Evolutionary conservation across 2,797 vertebrate genomes (phyloP).

Genomic region (Agapornis canus): DNA sequence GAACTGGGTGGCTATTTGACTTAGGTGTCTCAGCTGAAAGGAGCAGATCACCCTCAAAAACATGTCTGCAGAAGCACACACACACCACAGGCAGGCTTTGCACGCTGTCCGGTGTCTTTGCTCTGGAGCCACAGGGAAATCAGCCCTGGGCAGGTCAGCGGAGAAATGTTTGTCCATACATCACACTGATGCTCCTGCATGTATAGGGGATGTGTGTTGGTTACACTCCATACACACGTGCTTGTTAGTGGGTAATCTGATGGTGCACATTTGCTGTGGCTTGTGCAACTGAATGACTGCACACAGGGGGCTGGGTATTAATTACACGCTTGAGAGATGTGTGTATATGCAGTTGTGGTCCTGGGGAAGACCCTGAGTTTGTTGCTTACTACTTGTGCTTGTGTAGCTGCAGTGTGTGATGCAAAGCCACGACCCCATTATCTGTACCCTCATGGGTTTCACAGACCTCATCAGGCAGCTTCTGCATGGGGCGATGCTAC

Average conservation of each 20-base stretch:
- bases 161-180: fast-evolving
- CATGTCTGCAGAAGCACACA: background rate
- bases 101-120: background rate
- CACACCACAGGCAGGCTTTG: fast-evolving
- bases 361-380: background rate
- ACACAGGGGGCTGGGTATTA: slow-evolving; percentile 18
- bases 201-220: background rate
- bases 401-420: background rate
- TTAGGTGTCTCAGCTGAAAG: background rate
- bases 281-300: background rate
- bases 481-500: background rate
- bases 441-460: background rate
- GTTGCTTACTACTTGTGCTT: fast-evolving
- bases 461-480: background rate
- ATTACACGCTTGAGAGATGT: slow-evolving; percentile 55
- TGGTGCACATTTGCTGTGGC: background rate
- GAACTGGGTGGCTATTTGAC: background rate
- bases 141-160: background rate
- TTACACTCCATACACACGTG: background rate
- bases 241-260: slow-evolving; percentile 16
- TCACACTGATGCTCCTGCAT: fast-evolving
- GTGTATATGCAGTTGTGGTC: background rate
- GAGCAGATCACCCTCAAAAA: background rate
- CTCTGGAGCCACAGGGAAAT: background rate
- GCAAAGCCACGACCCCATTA: background rate